phyloP scores from a whole-genome alignment of 2,113 vertebrate genomes.

The Lates calcarifer region DNA sequence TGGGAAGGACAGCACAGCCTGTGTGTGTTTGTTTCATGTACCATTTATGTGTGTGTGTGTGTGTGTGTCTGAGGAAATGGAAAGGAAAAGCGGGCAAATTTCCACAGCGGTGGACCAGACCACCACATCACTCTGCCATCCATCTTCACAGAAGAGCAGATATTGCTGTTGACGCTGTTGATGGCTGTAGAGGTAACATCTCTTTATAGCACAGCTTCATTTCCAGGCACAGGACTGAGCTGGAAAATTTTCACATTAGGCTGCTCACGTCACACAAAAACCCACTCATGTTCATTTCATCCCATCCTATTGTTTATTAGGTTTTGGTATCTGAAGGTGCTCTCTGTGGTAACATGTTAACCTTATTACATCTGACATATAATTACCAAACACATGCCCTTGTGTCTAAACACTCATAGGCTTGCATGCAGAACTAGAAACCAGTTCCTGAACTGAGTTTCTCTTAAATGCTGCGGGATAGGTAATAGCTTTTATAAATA shows the following conservation, averaged over 20 bases:
- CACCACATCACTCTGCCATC: slow-evolving; percentile 24
- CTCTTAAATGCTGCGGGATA: not conserved
- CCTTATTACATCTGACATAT: slow-evolving; percentile 31
- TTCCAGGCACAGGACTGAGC: slow-evolving; percentile 40
- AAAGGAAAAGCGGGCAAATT: slow-evolving; percentile 42
- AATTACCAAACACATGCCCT: not conserved
- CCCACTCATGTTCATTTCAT: slow-evolving; percentile 18
- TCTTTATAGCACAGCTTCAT: slow-evolving; percentile 34
- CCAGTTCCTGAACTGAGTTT: no score
- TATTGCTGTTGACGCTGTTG: slow-evolving; percentile 6
- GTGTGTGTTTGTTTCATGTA: slow-evolving; percentile 26
- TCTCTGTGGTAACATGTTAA: slow-evolving; percentile 3
- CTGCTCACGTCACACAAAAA: slow-evolving; percentile 28
- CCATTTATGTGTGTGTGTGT: not conserved
- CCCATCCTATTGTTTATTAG: slow-evolving; percentile 19
- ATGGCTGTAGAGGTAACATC: slow-evolving; percentile 3
- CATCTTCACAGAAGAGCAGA: slow-evolving; percentile 20
- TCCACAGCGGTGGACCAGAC: slow-evolving; percentile 31
- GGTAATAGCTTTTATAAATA: slow-evolving; percentile 31
- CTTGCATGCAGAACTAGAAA: not conserved
- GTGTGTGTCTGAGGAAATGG: not conserved
- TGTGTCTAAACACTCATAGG: not conserved
- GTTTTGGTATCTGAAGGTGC: slow-evolving; percentile 8
- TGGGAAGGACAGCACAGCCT: not conserved
- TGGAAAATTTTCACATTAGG: slow-evolving; percentile 56